A percentile compares a stretch with the other conserved stretches of the same genome.
phyloP scores from a whole-genome alignment of 2,888 invertebrate species.

The Oxytorus armatus region DNA sequence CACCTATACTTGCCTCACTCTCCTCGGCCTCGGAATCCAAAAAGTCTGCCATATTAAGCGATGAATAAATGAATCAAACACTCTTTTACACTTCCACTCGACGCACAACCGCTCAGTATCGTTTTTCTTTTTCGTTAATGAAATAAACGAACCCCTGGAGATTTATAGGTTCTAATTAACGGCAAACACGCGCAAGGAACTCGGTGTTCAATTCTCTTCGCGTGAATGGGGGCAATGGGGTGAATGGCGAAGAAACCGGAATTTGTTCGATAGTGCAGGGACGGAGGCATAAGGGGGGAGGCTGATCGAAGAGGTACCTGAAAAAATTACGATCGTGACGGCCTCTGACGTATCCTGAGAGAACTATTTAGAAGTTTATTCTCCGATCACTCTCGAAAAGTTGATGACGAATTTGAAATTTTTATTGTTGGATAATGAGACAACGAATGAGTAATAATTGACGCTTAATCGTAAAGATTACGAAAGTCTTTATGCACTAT shows the following conservation, averaged over 20 bases:
- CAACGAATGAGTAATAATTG: too few relatives aligned
- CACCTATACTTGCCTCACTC: slow-evolving; percentile 72
- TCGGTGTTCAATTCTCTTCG: slow-evolving; percentile 28
- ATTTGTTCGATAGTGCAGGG: too few relatives aligned
- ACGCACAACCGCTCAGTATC: slow-evolving; percentile 5
- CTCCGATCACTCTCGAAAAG: too few relatives aligned
- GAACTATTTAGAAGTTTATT: too few relatives aligned
- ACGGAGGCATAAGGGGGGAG: too few relatives aligned
- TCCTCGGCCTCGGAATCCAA: slow-evolving; percentile 78
- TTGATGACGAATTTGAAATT: too few relatives aligned
- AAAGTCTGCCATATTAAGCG: slow-evolving; percentile 69
- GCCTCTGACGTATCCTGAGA: too few relatives aligned
- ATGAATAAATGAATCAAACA: slow-evolving; percentile 16
- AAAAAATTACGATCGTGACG: background rate
- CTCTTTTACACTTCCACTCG: background rate
- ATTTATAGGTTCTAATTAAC: slow-evolving; percentile 51
- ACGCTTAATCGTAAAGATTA: too few relatives aligned
- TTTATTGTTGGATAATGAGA: too few relatives aligned
- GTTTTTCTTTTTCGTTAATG: background rate
- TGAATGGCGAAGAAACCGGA: too few relatives aligned
- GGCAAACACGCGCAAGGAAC: slow-evolving; percentile 44
- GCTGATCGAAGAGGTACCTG: background rate
- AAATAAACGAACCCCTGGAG: too few relatives aligned
- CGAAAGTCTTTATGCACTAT: too few relatives aligned
- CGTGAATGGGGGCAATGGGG: slow-evolving; percentile 17